Evolutionary conservation across 2,888 invertebrate genomes (phyloP), one percentile per base, ranked within the genome.

Genomic region (Gonocerus acuteangulatus): DNA sequence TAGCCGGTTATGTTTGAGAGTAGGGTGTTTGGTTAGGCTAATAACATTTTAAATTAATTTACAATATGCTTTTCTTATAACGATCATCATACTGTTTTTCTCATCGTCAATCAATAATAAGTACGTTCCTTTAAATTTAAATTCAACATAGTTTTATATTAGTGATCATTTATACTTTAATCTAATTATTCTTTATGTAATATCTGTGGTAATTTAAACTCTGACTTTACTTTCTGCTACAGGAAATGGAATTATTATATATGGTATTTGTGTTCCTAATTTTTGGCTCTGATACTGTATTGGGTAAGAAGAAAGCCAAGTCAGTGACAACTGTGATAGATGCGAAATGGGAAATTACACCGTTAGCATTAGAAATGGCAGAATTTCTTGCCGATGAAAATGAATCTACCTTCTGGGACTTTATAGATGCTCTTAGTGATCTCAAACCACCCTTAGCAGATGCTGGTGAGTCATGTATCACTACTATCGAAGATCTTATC

Each of bases 321-420:
- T 87, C 90, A 58, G 89, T 93, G 15, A 89, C 89, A 15, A 88
- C 91, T 22, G 80, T 89, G 59, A 82, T 97, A 36, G 89, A 95
- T 75, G 92, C 96, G 1, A 95, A 95, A 80, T 99, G 97, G 97
- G 80, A 83, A 67, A 83, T 88, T 57, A 95, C 96, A 16, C 95
- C 96, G 7, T 77, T 96, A 57, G 82, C 91, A 48, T 78, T 95
- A 62, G 97, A 99, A 78, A 83, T 91, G 32, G 89, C 93, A 34
- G 95, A 90, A 74, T 89, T 89, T 74, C 77, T 91, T 64, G 81
- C 85, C 9, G 89, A 87, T 71, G 91, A 92, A 74, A 88, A 86
- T 75, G 73, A 83, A 0, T 84, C 85, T 72, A 80, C 85, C 64
- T 90, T 88, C 75, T 94, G 92, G 91, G 83, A 82, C 63, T 93